A percentile compares a stretch with the other conserved stretches of the same genome.
Conservation (phyloP, 1,140 invertebrate genomes). For the Pseudomyrmex cubaensis region DNA sequence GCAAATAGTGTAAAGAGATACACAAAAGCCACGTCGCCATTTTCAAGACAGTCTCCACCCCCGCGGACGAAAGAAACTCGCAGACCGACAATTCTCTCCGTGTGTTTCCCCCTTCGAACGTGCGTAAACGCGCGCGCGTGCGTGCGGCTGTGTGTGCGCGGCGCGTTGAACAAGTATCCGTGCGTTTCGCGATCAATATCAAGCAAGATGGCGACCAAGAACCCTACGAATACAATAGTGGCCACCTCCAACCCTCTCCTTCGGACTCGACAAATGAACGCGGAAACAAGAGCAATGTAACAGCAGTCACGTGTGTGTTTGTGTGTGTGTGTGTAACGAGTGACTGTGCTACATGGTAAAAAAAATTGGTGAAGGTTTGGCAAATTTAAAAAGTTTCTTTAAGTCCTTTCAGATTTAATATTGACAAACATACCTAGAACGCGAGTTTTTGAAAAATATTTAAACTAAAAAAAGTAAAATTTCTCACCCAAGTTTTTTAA, state of each 20-base stretch:
- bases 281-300: slow-evolving; percentile 37
- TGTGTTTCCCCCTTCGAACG: slow-evolving; percentile 54
- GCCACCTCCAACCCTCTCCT: slow-evolving; percentile 59
- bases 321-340: too few species aligned
- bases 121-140: slow-evolving; percentile 17
- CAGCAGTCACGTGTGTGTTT: slow-evolving; percentile 20
- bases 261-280: slow-evolving; percentile 30
- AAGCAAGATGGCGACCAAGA: slow-evolving; percentile 85
- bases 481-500: too few species aligned
- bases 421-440: too few species aligned
- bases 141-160: neutral
- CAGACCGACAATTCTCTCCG: slow-evolving; percentile 33
- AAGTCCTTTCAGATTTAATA: too few species aligned
- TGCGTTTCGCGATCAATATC: slow-evolving; percentile 85
- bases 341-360: too few species aligned
- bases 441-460: too few species aligned
- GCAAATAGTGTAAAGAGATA: slow-evolving; percentile 67
- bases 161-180: slow-evolving; percentile 77
- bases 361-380: too few species aligned
- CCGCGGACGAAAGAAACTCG: slow-evolving; percentile 70
- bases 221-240: slow-evolving; percentile 82
- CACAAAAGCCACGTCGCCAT: slow-evolving; percentile 76
- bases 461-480: too few species aligned
- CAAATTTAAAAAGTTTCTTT: too few species aligned
- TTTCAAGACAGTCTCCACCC: slow-evolving; percentile 84